Conservation (phyloP, 2,113 vertebrate species). For the Varanus salvator region DNA sequence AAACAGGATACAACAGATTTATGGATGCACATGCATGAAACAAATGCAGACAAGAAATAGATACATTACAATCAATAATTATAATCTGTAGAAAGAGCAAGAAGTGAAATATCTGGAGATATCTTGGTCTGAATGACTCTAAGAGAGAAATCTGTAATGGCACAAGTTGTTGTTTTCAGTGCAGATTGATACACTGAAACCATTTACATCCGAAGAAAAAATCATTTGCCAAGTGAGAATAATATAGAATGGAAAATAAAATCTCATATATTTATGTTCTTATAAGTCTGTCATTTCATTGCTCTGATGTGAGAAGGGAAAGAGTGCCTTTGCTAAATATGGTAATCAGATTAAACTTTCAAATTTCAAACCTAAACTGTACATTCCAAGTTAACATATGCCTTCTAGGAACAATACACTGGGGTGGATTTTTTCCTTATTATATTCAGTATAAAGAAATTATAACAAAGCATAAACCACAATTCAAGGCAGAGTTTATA, state of each 20-base stretch:
- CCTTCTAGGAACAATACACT: too few species aligned
- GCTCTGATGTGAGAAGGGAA: background rate
- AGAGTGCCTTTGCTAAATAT: background rate
- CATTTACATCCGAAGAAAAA: background rate
- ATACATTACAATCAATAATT: too few species aligned
- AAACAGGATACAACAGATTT: too few species aligned
- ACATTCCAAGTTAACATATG: background rate
- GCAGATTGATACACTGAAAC: background rate
- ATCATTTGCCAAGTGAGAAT: background rate
- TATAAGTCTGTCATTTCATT: background rate
- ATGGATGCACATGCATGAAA: too few species aligned
- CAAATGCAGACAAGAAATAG: too few species aligned
- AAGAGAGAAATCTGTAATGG: background rate
- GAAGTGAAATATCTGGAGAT: background rate
- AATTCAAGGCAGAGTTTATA: background rate
- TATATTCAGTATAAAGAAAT: background rate
- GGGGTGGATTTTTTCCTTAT: background rate
- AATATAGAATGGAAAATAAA: background rate
- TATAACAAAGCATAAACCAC: background rate
- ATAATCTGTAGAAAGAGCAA: background rate
- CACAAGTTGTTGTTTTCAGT: too few species aligned
- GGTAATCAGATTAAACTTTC: background rate
- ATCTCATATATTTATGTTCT: background rate
- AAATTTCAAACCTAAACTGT: background rate
- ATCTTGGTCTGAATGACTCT: background rate